phyloP scores from a whole-genome alignment of 2,113 vertebrate genomes.

The Machaerirhynchus nigripectus region DNA sequence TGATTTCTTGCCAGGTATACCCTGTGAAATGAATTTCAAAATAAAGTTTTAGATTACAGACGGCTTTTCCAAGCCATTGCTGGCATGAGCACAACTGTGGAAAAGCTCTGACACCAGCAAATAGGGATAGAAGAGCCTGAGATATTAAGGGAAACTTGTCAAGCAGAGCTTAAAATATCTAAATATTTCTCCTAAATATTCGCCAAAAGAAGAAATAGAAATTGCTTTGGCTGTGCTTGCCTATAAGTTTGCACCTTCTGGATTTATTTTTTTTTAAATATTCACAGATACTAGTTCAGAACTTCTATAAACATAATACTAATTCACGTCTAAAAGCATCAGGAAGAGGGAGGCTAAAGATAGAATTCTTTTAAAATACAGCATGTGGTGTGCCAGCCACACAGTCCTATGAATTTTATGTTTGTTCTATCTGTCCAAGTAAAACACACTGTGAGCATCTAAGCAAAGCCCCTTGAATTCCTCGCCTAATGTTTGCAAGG shows the following conservation, averaged over 20 bases:
- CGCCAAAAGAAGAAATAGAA: background rate
- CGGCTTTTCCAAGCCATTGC: conserved; percentile 1
- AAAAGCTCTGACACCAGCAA: conserved; percentile 30
- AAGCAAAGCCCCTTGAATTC: background rate
- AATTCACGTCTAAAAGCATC: conserved; percentile 2
- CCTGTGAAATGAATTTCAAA: conserved; percentile 43
- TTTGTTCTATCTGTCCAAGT: conserved; percentile 42
- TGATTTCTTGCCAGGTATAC: conserved; percentile 51
- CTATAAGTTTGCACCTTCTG: conserved; percentile 33
- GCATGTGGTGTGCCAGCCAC: conserved; percentile 21
- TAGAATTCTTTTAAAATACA: background rate
- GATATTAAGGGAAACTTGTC: conserved; percentile 16
- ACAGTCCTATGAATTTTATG: background rate
- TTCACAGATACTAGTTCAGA: conserved; percentile 22
- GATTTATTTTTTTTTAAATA: conserved; percentile 10
- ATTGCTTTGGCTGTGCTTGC: conserved; percentile 26
- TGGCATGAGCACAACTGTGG: background rate
- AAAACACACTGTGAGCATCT: conserved; percentile 23
- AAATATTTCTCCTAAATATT: conserved; percentile 49
- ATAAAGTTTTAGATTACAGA: conserved; percentile 31
- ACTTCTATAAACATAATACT: conserved; percentile 35
- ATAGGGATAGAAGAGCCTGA: conserved; percentile 5
- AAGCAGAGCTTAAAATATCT: conserved; percentile 15
- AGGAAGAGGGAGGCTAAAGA: conserved; percentile 14
- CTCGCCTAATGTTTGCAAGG: background rate